These are phyloP conservation scores for Oplegnathus fasciatus DNA, from an alignment of 2,113 vertebrate genomes.

Conservation along the genomic window DNA sequence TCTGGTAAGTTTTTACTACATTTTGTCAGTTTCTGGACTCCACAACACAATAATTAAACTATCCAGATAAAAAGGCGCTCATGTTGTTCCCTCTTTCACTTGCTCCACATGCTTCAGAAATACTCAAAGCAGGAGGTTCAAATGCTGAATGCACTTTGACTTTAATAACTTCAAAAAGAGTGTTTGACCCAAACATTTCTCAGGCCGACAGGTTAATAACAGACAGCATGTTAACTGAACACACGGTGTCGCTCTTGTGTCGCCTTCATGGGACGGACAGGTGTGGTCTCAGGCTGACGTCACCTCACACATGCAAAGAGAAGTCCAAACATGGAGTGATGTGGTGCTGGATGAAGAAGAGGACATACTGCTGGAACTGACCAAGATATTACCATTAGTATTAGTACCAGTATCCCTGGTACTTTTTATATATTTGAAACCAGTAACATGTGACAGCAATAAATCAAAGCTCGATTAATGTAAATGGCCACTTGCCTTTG, in stretches of 20 bases:
- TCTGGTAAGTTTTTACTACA: too few relatives aligned
- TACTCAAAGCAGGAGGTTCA: neutral
- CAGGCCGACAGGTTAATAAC: neutral
- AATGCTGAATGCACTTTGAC: neutral
- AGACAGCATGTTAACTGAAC: neutral
- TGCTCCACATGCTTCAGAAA: neutral
- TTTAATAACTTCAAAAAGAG: neutral
- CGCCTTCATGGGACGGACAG: neutral
- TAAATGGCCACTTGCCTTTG: neutral
- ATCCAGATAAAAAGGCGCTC: too few relatives aligned
- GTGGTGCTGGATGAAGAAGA: neutral
- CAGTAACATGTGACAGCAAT: neutral
- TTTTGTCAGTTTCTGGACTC: too few relatives aligned
- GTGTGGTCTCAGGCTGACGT: slow-evolving; percentile 9
- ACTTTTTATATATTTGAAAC: neutral
- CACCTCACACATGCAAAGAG: neutral
- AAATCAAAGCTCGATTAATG: neutral
- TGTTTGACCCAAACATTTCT: neutral
- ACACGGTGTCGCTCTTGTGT: slow-evolving; percentile 52
- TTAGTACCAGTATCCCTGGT: neutral
- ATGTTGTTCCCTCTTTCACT: too few relatives aligned
- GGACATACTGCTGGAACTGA: neutral
- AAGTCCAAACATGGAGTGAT: neutral
- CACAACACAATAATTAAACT: too few relatives aligned
- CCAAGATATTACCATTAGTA: neutral